phyloP scores from a whole-genome alignment of 2,113 vertebrate genomes.

The Colius striatus region DNA sequence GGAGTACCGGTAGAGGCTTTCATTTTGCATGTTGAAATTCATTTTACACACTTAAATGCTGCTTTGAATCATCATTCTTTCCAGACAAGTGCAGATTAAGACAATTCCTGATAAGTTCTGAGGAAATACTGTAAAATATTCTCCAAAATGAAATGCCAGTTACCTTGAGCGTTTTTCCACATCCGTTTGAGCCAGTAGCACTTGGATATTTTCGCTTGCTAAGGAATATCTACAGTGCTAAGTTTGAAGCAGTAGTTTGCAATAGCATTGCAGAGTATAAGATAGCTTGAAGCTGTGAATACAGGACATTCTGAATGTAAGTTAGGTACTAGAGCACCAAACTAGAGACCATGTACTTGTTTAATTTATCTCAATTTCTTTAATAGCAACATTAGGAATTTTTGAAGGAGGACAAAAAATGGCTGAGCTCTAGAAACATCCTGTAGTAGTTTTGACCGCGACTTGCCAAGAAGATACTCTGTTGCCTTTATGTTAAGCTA shows the following conservation, averaged over 20 bases:
- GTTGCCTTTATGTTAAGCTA: slow-evolving; percentile 76
- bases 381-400: not conserved
- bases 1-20: slow-evolving; percentile 35
- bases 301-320: slow-evolving; percentile 63
- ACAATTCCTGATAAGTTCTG: not conserved
- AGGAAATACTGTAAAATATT: not conserved
- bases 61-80: slow-evolving; percentile 14
- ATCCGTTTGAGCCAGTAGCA: not conserved
- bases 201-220: not conserved
- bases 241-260: not conserved
- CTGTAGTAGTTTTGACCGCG: slow-evolving; percentile 66
- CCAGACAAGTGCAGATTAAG: not conserved
- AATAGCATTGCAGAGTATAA: not conserved
- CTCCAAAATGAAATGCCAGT: not conserved
- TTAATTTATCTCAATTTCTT: slow-evolving; percentile 45
- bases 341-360: not conserved
- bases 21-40: not conserved
- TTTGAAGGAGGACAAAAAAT: slow-evolving; percentile 14
- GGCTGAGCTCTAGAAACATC: slow-evolving; percentile 62
- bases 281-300: slow-evolving; percentile 60
- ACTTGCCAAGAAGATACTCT: slow-evolving; percentile 72
- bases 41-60: not conserved
- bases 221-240: not conserved
- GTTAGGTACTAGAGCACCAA: slow-evolving; percentile 11
- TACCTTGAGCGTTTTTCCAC: not conserved